Percentiles rank a stretch among this genome's conserved stretches.
These are phyloP conservation scores for Danio albolineatus DNA, from an alignment of 2,797 vertebrate genomes.

Conservation along the genomic window DNA sequence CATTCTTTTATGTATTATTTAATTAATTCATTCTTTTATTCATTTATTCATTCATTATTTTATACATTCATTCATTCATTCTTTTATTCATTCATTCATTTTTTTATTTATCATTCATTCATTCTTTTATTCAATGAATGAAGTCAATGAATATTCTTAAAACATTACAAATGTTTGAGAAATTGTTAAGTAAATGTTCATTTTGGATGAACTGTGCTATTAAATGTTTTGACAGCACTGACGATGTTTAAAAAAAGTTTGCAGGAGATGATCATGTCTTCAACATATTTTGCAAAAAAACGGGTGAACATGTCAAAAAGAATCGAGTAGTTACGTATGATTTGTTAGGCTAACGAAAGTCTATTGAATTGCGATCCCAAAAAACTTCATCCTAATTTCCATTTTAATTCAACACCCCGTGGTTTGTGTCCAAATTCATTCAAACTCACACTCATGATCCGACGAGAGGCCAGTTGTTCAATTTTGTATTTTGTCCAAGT, in stretches of 20 bases:
- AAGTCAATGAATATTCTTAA: no score
- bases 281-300: background rate
- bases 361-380: background rate
- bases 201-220: no score
- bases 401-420: background rate
- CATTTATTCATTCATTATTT: no score
- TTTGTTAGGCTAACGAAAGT: background rate
- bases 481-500: background rate
- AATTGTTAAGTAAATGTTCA: no score
- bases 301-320: background rate
- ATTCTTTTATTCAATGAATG: no score
- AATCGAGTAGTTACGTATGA: background rate
- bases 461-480: background rate
- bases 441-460: background rate
- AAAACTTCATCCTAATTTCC: background rate
- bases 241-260: background rate
- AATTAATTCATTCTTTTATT: no score
- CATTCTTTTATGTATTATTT: no score
- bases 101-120: no score
- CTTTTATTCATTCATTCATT: no score
- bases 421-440: background rate
- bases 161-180: no score
- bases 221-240: background rate
- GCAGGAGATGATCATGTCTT: no score
- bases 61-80: no score